A percentile compares a stretch with the other conserved stretches of the same genome.
Conservation (phyloP, 2,888 invertebrate species). For the Trachelus stipa region DNA sequence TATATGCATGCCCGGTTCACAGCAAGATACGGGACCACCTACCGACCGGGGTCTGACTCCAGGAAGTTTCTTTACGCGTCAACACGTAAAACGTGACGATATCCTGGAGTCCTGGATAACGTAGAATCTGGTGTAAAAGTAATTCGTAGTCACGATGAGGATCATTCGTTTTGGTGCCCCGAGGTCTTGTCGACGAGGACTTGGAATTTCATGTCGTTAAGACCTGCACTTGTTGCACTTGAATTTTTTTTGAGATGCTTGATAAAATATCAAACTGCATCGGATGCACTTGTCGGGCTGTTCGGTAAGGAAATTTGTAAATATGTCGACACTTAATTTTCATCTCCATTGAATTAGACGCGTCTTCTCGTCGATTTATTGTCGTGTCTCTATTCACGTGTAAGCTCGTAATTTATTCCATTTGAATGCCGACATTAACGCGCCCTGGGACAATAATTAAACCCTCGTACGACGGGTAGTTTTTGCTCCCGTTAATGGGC, state of each 20-base stretch:
- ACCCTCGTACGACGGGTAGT: slow-evolving; percentile 27
- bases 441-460: slow-evolving; percentile 32
- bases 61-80: slow-evolving; percentile 28
- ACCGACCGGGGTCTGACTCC: slow-evolving; percentile 22
- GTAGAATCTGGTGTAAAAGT: slow-evolving; percentile 25
- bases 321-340: not conserved
- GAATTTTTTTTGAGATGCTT: not conserved
- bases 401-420: slow-evolving; percentile 2
- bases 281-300: not conserved
- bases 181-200: not conserved
- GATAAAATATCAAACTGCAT: not conserved
- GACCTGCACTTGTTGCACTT: not conserved
- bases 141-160: slow-evolving; percentile 17
- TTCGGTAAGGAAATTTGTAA: not conserved
- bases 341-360: not conserved
- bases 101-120: slow-evolving; percentile 27
- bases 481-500: slow-evolving; percentile 43
- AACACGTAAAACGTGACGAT: slow-evolving; percentile 49
- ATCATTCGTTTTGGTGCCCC: slow-evolving; percentile 17
- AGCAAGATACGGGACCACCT: slow-evolving; percentile 14
- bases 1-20: not conserved
- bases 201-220: not conserved
- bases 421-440: not conserved
- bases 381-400: not conserved
- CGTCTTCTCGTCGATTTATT: not conserved